A percentile compares a stretch with the other conserved stretches of the same genome.
These are phyloP conservation scores for Eucriotettix oculatus DNA, from an alignment of 2,888 invertebrate genomes.

Conservation along the genomic window DNA sequence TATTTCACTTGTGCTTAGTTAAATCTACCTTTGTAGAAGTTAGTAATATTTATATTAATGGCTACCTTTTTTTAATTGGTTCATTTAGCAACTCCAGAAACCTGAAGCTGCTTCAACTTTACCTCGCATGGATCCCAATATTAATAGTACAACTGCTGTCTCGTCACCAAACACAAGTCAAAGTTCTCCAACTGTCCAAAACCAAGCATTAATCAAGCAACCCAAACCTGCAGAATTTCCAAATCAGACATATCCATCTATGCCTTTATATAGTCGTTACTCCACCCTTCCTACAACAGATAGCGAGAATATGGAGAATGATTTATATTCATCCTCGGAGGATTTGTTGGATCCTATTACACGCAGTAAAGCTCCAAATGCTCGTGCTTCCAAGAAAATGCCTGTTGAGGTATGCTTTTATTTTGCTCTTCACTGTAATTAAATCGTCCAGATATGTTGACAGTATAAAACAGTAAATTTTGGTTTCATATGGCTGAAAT, in stretches of 20 bases:
- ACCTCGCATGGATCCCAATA: neutral
- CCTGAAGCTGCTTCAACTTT: neutral
- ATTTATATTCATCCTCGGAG: constrained; percentile 12
- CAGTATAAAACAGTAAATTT: no score
- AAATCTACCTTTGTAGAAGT: no score
- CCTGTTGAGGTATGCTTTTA: constrained; percentile 12
- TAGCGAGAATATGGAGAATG: constrained; percentile 4
- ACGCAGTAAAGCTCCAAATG: constrained; percentile 14
- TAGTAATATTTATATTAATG: neutral
- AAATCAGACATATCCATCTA: neutral
- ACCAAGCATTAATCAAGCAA: neutral
- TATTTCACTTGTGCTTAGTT: no score
- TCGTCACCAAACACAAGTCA: no score
- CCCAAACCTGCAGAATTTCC: neutral
- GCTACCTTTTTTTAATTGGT: neutral
- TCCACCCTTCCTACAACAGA: constrained; percentile 33
- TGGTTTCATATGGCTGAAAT: no score
- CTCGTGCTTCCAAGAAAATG: constrained; percentile 13
- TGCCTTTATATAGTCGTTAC: constrained; percentile 19
- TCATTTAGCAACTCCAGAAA: neutral
- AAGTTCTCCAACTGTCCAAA: no score
- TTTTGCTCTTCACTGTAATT: neutral
- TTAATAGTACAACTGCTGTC: neutral
- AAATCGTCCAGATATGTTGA: no score
- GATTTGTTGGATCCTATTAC: constrained; percentile 15